A percentile compares a stretch with the other conserved stretches of the same genome.
Conservation (phyloP, 2,888 invertebrate genomes). For the Himalopsyche anomala region DNA sequence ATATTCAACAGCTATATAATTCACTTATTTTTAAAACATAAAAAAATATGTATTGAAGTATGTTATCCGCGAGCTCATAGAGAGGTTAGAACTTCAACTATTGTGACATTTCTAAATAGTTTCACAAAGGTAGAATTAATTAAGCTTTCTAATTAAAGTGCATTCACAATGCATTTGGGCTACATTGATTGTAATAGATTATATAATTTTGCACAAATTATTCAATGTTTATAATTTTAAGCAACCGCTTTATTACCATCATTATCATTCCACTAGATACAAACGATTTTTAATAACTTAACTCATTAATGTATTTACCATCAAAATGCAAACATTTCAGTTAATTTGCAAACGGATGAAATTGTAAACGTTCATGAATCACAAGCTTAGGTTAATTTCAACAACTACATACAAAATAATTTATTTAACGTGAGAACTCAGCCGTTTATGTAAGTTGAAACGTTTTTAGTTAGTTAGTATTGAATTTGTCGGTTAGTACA, state of each 20-base stretch:
- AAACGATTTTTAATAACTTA: background rate
- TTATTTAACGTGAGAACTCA: background rate
- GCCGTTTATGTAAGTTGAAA: background rate
- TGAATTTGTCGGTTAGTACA: background rate
- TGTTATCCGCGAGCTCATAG: too few relatives aligned
- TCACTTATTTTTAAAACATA: too few relatives aligned
- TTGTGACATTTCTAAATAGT: slow-evolving; percentile 2
- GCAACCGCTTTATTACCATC: background rate
- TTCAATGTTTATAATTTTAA: background rate
- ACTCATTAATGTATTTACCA: background rate
- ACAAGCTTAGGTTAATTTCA: background rate
- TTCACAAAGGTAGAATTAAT: background rate
- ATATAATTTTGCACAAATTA: background rate
- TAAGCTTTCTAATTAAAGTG: background rate
- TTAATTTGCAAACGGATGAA: background rate
- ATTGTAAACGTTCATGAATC: slow-evolving; percentile 5
- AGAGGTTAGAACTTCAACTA: too few relatives aligned
- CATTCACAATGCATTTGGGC: background rate
- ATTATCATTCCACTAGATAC: background rate
- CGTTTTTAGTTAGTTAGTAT: background rate
- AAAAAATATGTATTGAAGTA: too few relatives aligned
- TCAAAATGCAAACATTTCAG: background rate
- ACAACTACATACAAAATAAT: background rate
- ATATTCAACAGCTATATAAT: too few relatives aligned
- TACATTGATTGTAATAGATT: background rate